phyloP scores from a whole-genome alignment of 2,113 vertebrate genomes.

The Oncorhynchus kisutch region DNA sequence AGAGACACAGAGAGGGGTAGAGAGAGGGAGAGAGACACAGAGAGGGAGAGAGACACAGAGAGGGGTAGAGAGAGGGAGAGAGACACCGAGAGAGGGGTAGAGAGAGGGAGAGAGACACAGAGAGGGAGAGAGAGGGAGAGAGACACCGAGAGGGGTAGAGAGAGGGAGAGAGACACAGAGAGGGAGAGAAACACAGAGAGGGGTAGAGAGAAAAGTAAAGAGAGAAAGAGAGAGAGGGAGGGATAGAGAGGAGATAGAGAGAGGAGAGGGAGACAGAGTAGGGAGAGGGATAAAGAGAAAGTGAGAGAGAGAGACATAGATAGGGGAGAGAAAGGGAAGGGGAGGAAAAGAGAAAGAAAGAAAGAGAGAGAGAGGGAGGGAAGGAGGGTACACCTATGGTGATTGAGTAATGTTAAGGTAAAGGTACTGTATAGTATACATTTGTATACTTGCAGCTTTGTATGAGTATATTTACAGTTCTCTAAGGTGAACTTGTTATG shows the following conservation, averaged over 20 bases:
- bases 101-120: too few relatives aligned
- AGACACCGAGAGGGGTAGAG: too few relatives aligned
- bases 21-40: too few relatives aligned
- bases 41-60: too few relatives aligned
- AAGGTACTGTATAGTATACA: conserved; percentile 17
- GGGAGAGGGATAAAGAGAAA: neutral
- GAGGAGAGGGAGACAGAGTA: conserved; percentile 33
- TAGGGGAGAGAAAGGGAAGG: conserved; percentile 26
- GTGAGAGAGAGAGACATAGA: neutral
- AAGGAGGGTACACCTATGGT: neutral
- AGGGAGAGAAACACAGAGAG: too few relatives aligned
- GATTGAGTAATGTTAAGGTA: neutral
- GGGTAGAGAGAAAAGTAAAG: neutral
- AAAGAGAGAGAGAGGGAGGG: neutral
- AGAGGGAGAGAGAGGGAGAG: neutral
- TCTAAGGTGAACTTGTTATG: neutral
- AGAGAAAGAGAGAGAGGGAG: conserved; percentile 12
- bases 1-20: too few relatives aligned
- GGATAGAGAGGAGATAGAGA: conserved; percentile 52
- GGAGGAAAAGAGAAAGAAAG: neutral
- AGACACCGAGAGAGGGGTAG: too few relatives aligned
- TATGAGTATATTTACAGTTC: conserved; percentile 44
- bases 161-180: neutral
- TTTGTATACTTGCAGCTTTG: neutral
- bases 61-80: too few relatives aligned